These are phyloP conservation scores for Acleris literana DNA, from an alignment of 2,888 invertebrate genomes.

Conservation along the genomic window DNA sequence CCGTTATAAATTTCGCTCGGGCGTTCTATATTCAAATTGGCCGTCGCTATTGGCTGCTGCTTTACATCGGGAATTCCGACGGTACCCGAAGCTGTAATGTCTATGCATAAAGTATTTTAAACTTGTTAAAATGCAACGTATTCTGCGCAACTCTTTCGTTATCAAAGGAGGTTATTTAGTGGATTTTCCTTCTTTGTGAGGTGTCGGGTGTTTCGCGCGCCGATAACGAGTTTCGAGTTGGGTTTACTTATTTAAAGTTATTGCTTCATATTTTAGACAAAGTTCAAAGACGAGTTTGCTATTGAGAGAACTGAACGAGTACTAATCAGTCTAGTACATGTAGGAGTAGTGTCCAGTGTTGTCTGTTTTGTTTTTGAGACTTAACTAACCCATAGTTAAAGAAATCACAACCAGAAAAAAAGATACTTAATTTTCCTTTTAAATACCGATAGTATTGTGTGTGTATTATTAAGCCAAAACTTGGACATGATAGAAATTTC, in stretches of 20 bases:
- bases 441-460: too few relatives aligned
- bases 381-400: too few relatives aligned
- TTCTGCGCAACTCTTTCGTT: constrained; percentile 54
- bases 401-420: too few relatives aligned
- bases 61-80: constrained; percentile 61
- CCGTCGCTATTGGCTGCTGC: constrained; percentile 68
- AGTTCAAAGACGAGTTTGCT: background rate
- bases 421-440: too few relatives aligned
- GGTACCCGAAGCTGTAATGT: constrained; percentile 63
- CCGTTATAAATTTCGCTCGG: constrained; percentile 78
- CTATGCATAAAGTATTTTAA: constrained; percentile 83
- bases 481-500: too few relatives aligned
- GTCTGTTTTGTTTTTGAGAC: too few relatives aligned
- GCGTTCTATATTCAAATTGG: constrained; percentile 83
- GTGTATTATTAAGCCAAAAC: too few relatives aligned
- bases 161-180: constrained; percentile 66
- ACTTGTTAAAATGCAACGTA: constrained; percentile 82
- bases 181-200: constrained; percentile 58
- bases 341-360: too few relatives aligned
- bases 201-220: constrained; percentile 50
- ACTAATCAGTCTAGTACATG: too few relatives aligned
- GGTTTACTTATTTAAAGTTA: background rate
- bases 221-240: constrained; percentile 34
- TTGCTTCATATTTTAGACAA: background rate
- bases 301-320: background rate